Evolutionary conservation across 2,797 vertebrate genomes (phyloP).

Genomic region (Hylomyscus alleni): DNA sequence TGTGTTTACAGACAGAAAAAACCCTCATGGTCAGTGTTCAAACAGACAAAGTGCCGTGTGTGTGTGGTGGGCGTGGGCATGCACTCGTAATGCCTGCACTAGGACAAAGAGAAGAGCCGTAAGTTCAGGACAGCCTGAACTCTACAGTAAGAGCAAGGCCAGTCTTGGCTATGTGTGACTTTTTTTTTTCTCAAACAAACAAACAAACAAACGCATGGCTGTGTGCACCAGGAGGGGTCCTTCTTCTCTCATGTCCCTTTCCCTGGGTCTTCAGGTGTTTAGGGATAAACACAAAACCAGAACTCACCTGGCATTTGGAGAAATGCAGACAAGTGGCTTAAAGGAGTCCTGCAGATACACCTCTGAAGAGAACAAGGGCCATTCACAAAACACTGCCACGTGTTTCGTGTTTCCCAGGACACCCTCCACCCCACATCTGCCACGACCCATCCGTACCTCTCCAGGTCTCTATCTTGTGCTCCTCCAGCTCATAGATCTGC

Average conservation of each 20-base stretch:
- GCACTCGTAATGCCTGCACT: too few species aligned
- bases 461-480: slow-evolving; percentile 99
- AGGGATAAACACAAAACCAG: rapidly evolving
- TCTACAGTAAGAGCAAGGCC: neutral
- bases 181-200: neutral
- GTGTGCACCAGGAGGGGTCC: rapidly evolving
- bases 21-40: neutral
- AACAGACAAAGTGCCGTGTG: neutral
- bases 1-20: neutral
- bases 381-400: slow-evolving; percentile 26
- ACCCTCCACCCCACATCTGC: neutral
- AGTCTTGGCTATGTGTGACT: neutral
- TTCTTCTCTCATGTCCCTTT: neutral
- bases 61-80: neutral
- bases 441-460: slow-evolving; percentile 91
- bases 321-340: slow-evolving; percentile 98
- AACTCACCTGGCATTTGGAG: slow-evolving; percentile 95
- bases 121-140: neutral
- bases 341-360: slow-evolving; percentile 98
- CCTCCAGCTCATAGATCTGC: slow-evolving; percentile 99
- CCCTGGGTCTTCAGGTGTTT: slow-evolving; percentile 7
- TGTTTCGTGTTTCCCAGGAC: slow-evolving; percentile 22
- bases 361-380: slow-evolving; percentile 88
- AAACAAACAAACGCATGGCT: too few species aligned
- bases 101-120: neutral